These are phyloP conservation scores for Bombus waltoni DNA, from an alignment of 1,140 invertebrate species.

Conservation along the genomic window DNA sequence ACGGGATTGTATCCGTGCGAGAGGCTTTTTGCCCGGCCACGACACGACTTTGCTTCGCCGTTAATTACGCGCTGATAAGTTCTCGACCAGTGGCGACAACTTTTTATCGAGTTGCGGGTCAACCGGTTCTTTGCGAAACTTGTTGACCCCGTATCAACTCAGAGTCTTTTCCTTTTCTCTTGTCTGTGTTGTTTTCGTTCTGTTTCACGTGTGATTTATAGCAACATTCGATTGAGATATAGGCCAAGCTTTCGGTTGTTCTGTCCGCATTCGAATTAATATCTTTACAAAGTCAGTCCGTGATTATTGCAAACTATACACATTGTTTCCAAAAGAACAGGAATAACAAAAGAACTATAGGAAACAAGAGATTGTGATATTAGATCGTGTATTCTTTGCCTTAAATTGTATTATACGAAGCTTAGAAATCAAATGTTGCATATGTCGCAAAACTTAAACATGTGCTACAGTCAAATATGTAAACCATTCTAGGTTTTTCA, in stretches of 20 bases:
- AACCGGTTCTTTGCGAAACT: slow-evolving; percentile 26
- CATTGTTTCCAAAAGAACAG: no score
- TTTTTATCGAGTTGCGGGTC: slow-evolving; percentile 16
- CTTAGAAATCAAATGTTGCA: neutral
- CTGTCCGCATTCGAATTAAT: neutral
- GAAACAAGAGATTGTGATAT: no score
- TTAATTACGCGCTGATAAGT: slow-evolving; percentile 72
- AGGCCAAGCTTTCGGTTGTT: neutral
- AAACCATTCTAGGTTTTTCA: neutral
- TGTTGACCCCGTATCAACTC: slow-evolving; percentile 7
- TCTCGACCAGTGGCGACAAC: slow-evolving; percentile 41
- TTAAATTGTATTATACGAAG: neutral
- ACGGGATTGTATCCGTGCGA: slow-evolving; percentile 74
- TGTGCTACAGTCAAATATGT: no score
- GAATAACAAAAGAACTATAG: no score
- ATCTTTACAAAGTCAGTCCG: neutral
- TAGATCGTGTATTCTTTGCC: neutral
- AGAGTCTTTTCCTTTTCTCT: neutral
- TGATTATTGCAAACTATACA: neutral
- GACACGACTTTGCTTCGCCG: slow-evolving; percentile 62
- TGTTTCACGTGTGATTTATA: neutral
- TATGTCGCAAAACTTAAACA: neutral
- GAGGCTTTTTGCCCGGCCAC: slow-evolving; percentile 65
- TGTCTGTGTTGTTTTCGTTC: neutral
- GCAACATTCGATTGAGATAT: neutral